Evolutionary conservation across 2,888 invertebrate species (phyloP), one percentile per base, ranked within the genome.

Genomic region (Sepioteuthis lessoniana): DNA sequence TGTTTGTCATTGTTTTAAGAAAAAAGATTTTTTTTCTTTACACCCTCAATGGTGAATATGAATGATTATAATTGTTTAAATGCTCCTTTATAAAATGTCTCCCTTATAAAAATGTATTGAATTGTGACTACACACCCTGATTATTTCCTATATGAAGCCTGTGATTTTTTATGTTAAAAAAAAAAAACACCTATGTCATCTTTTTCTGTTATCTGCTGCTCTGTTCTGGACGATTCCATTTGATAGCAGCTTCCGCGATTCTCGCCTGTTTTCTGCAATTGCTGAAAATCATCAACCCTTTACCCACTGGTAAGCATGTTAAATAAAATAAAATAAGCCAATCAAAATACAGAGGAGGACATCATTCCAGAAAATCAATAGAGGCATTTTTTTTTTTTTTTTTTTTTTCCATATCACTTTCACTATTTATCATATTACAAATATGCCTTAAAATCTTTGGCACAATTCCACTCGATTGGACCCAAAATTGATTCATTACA

Each of bases 231-330:
- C 35, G 76, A 55, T 25, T 55, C 21, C 55, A 55, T 55, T 55
- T 5, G 55, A 76, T 76, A 76, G 76, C 76, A 76, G 76, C 76
- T 76, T 76, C 76, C 76, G 76, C 35, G 76, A 76, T 35, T 76
- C 76, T 76, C 76, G 76, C 16, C 76, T 76, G 35, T 76, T 76
- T 76, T 76, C 76, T 76, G 76, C 76, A n/a, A 76, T 76, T 76
- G 76, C 76, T n/a, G 76, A 76, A 76, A 76, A 76, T 76, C 76
- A 76, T 16, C 76, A 76, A 76, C 76, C 76, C n/a, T 76, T 76
- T 76, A 76, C 76, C n/a, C 4, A n/a, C 76, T 76, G 76, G 76
- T 76, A 76, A 76, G 76, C 76, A 76, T 76, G 76, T n/a, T 76
- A 25, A 60, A 60, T n/a, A n/a, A n/a, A n/a, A 76, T 8, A 25